Evolutionary conservation across 2,797 vertebrate genomes (phyloP), one percentile per base, ranked within the genome.

Genomic region (Tenualosa ilisha): DNA sequence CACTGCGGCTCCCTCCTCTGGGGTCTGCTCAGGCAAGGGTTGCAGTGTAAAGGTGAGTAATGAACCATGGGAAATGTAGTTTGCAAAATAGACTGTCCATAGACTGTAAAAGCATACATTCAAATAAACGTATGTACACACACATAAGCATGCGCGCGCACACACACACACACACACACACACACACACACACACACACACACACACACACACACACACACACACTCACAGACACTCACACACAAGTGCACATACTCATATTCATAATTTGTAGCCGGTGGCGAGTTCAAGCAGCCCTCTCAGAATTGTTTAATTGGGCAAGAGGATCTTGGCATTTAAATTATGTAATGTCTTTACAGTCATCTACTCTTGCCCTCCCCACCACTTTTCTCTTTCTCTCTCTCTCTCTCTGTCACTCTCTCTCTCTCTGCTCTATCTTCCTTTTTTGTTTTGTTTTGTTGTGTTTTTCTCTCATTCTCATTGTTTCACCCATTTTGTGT

Each of bases 1-100:
- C 98, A 99, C 96, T 99, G 98, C 75, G 98, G 97, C 63, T 98
- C 97, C 5, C 95, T 99, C 92, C 95, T 99, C 86, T 99, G 98
- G 98, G 98, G 98, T 85, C 96, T 99, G 91, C 93, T 99, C 92
- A 93, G 97, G 87, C 98, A 98, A 94, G 97, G 97, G 46, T 96
- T 99, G 88, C 97, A 99, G 92, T 99, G 97, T 89, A 99, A 98
- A 98, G 97, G 97, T 98, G 94, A 95, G 95, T 26, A 5, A 17
- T 31, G 72, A 40, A 4, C 82, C 72, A 51, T 72, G 83, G 37
- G 59, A 37, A 61, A 82, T 37, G 51, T 49, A 59, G 54, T 83
- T 50, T 56, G 50, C 26, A 75, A 75, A 5, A 0, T 31, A 9
- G 63, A 50, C 49, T 7, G 49, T 50, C 1, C 8, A 50, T n/a